A percentile compares a stretch with the other conserved stretches of the same genome.
phyloP scores from a whole-genome alignment of 1,140 invertebrate genomes.

The Drosophila watanabei region DNA sequence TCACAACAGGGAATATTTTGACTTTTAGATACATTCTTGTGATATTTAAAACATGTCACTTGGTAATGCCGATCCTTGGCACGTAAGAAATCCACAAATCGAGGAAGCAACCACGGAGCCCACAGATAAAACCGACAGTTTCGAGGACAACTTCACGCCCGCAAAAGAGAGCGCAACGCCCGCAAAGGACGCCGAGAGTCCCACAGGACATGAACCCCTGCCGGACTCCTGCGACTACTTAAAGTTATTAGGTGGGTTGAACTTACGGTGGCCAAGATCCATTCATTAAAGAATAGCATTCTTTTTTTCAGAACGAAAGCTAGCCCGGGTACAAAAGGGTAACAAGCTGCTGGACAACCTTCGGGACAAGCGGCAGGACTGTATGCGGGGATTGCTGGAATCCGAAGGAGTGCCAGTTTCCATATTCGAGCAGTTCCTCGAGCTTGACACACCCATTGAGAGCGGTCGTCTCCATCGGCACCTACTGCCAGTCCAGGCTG shows the following conservation, averaged over 20 bases:
- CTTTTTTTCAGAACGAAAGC: conserved; percentile 85
- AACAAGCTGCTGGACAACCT: conserved; percentile 86
- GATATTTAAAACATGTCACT: conserved; percentile 69
- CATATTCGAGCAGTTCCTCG: conserved; percentile 69
- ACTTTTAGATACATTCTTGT: conserved; percentile 11
- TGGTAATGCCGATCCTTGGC: conserved; percentile 72
- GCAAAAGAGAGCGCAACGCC: conserved; percentile 6
- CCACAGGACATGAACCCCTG: conserved; percentile 71
- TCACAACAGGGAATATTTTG: conserved; percentile 17
- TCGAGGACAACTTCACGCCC: conserved; percentile 86
- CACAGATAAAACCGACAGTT: conserved; percentile 53
- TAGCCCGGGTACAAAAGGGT: conserved; percentile 86
- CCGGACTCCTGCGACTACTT: conserved; percentile 82
- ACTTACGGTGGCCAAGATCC: rapidly evolving
- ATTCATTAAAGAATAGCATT: neutral
- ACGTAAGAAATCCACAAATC: conserved; percentile 48
- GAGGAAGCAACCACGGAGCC: conserved; percentile 28
- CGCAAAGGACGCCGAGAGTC: conserved; percentile 13
- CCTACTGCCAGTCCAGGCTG: conserved; percentile 85
- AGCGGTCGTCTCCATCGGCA: conserved; percentile 84
- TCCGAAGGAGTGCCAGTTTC: conserved; percentile 52
- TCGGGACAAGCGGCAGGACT: conserved; percentile 85
- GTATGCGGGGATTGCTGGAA: conserved; percentile 85
- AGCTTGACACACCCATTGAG: conserved; percentile 85
- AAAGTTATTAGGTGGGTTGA: conserved; percentile 60